Percentiles rank a stretch among this genome's conserved stretches.
phyloP scores from a whole-genome alignment of 2,888 invertebrate genomes.

The Gisinianus flammeolus region DNA sequence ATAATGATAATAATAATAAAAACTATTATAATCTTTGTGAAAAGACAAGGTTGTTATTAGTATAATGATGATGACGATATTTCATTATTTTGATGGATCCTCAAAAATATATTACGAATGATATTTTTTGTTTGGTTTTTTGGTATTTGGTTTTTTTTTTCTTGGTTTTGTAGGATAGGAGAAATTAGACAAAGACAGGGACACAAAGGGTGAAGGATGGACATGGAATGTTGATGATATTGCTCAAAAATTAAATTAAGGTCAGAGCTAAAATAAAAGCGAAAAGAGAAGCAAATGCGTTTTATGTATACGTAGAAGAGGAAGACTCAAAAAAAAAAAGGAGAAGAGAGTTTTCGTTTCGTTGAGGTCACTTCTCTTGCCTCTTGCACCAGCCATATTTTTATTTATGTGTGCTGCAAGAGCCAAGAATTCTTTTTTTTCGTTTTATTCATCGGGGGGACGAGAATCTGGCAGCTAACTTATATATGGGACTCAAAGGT shows the following conservation, averaged over 20 bases:
- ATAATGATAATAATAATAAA: constrained; percentile 1
- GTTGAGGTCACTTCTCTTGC: neutral
- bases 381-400: constrained; percentile 1
- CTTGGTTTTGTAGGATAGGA: constrained; percentile 47
- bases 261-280: constrained; percentile 43
- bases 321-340: constrained; percentile 1
- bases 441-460: too few species aligned
- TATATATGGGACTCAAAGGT: neutral
- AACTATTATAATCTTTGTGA: neutral
- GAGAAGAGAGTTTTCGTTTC: neutral
- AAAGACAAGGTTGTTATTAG: constrained; percentile 14
- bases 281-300: constrained; percentile 38
- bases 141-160: constrained; percentile 2
- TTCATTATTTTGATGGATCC: too few species aligned
- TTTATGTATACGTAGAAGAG: constrained; percentile 10
- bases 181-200: constrained; percentile 59
- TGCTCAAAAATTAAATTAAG: constrained; percentile 21
- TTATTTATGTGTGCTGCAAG: neutral
- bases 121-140: neutral
- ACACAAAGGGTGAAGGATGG: constrained; percentile 56
- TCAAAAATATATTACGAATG: too few species aligned
- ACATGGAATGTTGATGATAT: constrained; percentile 11
- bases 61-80: too few species aligned
- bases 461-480: neutral
- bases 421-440: neutral